Conservation (phyloP, 2,113 vertebrate genomes). For the Cairina moschata region DNA sequence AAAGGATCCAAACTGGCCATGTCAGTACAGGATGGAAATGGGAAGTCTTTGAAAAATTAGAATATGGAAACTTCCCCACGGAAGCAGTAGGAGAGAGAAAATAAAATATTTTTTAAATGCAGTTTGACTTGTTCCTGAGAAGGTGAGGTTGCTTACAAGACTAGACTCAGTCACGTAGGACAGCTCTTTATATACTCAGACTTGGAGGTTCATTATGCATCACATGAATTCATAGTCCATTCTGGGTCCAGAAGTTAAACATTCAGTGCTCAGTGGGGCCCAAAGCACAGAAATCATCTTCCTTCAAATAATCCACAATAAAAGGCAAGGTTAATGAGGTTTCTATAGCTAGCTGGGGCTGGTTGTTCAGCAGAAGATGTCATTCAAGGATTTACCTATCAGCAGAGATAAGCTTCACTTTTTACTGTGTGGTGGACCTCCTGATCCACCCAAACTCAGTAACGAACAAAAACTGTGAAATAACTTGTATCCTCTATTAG, state of each 20-base stretch:
- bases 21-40: not conserved
- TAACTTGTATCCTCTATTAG: conserved; percentile 29
- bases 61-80: not conserved
- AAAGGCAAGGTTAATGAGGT: not conserved
- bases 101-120: not conserved
- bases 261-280: fast-evolving
- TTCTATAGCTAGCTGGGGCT: not conserved
- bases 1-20: not conserved
- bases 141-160: not conserved
- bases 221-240: not conserved
- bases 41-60: not conserved
- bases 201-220: not conserved
- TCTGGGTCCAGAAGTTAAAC: not conserved
- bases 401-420: not conserved
- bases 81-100: not conserved
- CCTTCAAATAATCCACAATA: not conserved
- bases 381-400: not conserved
- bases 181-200: not conserved
- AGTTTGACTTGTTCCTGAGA: not conserved
- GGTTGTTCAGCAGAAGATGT: not conserved
- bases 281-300: not conserved
- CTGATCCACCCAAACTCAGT: not conserved
- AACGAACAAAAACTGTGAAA: conserved; percentile 12
- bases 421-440: not conserved
- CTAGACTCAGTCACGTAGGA: not conserved